Conservation (phyloP, 2,113 vertebrate species). For the Cavia aperea region DNA sequence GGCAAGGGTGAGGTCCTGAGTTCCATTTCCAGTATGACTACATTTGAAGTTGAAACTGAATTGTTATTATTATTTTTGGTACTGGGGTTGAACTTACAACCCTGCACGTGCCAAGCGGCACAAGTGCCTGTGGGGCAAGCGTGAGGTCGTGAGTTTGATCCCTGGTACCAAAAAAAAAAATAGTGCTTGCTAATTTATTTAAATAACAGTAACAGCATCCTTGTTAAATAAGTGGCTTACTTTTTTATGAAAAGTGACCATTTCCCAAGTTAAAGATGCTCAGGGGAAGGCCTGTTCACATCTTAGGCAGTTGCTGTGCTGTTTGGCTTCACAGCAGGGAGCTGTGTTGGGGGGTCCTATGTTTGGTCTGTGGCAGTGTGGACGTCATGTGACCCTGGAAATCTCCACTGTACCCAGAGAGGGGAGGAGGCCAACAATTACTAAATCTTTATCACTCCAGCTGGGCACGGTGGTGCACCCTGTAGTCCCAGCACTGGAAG, state of each 20-base stretch:
- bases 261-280: not conserved
- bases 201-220: not conserved
- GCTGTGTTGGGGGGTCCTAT: not conserved
- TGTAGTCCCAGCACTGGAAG: not conserved
- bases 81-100: too few relatives aligned
- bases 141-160: too few relatives aligned
- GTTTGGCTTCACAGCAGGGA: too few relatives aligned
- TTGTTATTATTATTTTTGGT: too few relatives aligned
- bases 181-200: not conserved
- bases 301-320: not conserved
- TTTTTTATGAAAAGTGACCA: not conserved
- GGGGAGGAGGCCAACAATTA: not conserved
- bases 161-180: not conserved
- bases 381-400: not conserved
- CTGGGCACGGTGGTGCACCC: not conserved
- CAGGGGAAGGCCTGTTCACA: not conserved
- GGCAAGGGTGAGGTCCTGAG: too few relatives aligned
- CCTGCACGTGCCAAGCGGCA: too few relatives aligned
- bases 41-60: conserved; percentile 13
- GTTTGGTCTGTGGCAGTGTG: fast-evolving
- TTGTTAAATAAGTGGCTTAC: not conserved
- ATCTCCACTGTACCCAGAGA: not conserved
- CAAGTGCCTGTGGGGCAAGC: too few relatives aligned
- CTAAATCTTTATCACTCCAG: not conserved
- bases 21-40: not conserved